Percentiles rank a stretch among this genome's conserved stretches.
These are phyloP conservation scores for Alosa alosa DNA, from an alignment of 2,113 vertebrate species.

Conservation along the genomic window DNA sequence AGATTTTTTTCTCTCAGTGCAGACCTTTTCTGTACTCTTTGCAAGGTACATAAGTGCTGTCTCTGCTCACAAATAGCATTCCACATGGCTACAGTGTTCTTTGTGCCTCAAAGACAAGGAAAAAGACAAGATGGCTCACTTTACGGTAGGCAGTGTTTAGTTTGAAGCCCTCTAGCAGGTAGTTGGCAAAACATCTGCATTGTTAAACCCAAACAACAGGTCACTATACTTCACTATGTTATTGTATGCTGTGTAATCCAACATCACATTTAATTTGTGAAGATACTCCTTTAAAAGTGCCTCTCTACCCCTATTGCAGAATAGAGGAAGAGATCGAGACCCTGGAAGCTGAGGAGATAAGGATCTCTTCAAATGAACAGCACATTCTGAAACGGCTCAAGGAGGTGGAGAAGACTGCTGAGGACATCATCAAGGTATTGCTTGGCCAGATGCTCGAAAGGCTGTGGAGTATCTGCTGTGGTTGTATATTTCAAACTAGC, in stretches of 20 bases:
- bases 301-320: slow-evolving; percentile 59
- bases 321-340: slow-evolving; percentile 84
- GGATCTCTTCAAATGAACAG: slow-evolving; percentile 84
- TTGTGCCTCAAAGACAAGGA: no score
- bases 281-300: background rate
- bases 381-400: slow-evolving; percentile 85
- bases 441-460: slow-evolving; percentile 10
- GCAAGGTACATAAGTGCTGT: background rate
- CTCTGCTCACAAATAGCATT: background rate
- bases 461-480: background rate
- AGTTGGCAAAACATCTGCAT: no score
- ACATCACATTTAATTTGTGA: background rate
- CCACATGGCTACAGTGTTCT: background rate
- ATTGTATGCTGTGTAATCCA: background rate
- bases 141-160: no score
- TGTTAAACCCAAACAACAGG: background rate
- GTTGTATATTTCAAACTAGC: background rate
- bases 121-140: no score
- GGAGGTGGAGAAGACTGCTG: slow-evolving; percentile 85
- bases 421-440: slow-evolving; percentile 93
- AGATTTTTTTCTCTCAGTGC: background rate
- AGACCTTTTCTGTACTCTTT: background rate
- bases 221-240: background rate
- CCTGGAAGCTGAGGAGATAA: slow-evolving; percentile 84
- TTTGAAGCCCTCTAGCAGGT: no score